Conservation (phyloP, 2,888 invertebrate genomes). For the Lepidocyrtinus sp. region DNA sequence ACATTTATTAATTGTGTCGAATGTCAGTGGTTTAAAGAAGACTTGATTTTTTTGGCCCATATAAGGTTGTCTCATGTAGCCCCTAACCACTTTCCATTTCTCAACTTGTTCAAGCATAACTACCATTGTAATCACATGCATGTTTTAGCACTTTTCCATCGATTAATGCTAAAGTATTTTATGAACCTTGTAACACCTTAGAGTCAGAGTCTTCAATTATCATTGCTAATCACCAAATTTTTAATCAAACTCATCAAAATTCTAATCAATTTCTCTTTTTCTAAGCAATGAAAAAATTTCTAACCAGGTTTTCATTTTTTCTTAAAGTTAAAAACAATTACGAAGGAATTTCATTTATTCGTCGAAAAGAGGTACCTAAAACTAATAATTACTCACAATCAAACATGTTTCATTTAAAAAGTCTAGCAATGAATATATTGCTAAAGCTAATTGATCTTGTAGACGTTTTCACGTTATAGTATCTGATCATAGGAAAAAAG, state of each 20-base stretch:
- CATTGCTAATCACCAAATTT: neutral
- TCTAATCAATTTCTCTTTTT: constrained; percentile 12
- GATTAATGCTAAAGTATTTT: no score
- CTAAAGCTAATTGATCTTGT: constrained; percentile 53
- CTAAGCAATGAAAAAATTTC: neutral
- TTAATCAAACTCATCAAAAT: neutral
- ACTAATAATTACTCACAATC: constrained; percentile 23
- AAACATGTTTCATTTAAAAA: constrained; percentile 50
- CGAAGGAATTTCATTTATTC: constrained; percentile 3
- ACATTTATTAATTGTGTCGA: no score
- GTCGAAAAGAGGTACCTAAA: neutral
- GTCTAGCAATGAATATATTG: neutral
- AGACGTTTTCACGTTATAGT: constrained; percentile 25
- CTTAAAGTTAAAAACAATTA: no score
- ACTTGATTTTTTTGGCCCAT: no score
- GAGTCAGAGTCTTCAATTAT: neutral
- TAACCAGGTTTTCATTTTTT: neutral
- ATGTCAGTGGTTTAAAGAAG: no score
- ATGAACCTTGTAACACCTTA: neutral
- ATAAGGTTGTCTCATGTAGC: neutral
- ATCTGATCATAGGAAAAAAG: constrained; percentile 32
- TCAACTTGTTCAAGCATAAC: no score
- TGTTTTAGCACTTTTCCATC: no score
- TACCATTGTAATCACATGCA: no score
- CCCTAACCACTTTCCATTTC: constrained; percentile 4